These are phyloP conservation scores for Eremophila alpestris DNA, from an alignment of 2,797 vertebrate species.

Conservation along the genomic window DNA sequence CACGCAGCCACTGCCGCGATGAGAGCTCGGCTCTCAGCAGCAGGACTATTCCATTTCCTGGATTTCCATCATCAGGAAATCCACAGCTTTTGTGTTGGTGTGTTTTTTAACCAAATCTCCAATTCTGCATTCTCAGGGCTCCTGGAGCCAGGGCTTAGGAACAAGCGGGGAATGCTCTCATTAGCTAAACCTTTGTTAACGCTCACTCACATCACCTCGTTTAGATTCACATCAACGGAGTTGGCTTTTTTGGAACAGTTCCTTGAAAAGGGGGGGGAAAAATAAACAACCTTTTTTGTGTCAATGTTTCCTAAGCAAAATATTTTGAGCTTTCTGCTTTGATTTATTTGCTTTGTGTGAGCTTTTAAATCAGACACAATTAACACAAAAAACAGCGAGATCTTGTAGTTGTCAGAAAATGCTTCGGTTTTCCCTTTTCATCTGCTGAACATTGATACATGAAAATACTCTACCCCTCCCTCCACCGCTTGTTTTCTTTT, in stretches of 20 bases:
- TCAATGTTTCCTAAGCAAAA: constrained; percentile 16
- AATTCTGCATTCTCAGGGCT: not conserved
- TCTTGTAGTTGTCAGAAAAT: not conserved
- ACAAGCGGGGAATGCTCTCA: not conserved
- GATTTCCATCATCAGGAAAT: not conserved
- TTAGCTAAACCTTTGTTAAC: not conserved
- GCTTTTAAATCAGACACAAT: constrained; percentile 11
- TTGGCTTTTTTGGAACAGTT: not conserved
- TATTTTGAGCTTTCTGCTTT: not conserved
- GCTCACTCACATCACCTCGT: not conserved
- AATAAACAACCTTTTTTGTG: not conserved
- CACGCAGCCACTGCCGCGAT: accelerated
- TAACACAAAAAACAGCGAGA: not conserved
- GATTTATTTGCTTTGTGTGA: not conserved
- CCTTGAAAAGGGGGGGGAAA: not conserved
- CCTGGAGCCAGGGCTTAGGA: not conserved
- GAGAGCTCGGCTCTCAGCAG: not conserved
- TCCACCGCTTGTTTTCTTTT: not conserved
- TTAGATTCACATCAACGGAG: not conserved
- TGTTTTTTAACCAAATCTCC: not conserved
- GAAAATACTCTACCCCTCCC: not conserved
- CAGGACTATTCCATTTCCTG: not conserved
- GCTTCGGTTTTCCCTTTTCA: not conserved
- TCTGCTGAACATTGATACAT: not conserved
- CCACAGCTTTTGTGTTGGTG: not conserved